Conservation (phyloP, 2,113 vertebrate genomes). For the Eira barbara region DNA sequence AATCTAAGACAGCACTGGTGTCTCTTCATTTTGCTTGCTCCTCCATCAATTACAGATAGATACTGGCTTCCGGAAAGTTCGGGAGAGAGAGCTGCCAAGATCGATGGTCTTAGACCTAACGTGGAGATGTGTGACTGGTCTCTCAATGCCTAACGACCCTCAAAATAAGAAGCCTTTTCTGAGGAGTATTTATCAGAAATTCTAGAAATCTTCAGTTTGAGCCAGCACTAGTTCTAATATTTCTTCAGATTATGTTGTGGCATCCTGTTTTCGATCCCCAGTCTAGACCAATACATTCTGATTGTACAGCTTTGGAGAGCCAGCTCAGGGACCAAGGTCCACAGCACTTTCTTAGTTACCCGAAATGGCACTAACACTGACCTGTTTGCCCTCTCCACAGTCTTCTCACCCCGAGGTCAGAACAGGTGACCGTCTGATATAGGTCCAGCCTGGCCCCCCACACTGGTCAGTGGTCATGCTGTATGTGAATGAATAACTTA, state of each 20-base stretch:
- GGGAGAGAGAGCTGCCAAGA: background rate
- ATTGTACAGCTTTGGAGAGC: background rate
- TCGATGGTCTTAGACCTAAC: background rate
- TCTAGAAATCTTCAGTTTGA: background rate
- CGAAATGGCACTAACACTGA: fast-evolving
- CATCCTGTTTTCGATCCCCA: background rate
- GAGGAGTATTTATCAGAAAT: background rate
- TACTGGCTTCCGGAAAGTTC: background rate
- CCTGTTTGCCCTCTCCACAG: background rate
- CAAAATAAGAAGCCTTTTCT: conserved; percentile 13
- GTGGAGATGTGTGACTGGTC: background rate
- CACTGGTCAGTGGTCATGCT: background rate
- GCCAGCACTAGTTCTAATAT: background rate
- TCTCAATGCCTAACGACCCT: conserved; percentile 15
- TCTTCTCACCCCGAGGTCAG: background rate
- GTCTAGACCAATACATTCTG: background rate
- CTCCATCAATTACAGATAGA: conserved; percentile 31
- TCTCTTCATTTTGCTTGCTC: conserved; percentile 4
- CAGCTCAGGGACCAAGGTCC: background rate
- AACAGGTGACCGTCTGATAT: background rate
- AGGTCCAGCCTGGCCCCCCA: background rate
- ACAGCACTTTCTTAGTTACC: background rate
- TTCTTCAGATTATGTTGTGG: background rate
- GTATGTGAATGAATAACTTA: background rate
- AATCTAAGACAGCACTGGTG: conserved; percentile 30